Evolutionary conservation across 2,113 vertebrate genomes (phyloP).

Genomic region (Oncorhynchus clarkii): DNA sequence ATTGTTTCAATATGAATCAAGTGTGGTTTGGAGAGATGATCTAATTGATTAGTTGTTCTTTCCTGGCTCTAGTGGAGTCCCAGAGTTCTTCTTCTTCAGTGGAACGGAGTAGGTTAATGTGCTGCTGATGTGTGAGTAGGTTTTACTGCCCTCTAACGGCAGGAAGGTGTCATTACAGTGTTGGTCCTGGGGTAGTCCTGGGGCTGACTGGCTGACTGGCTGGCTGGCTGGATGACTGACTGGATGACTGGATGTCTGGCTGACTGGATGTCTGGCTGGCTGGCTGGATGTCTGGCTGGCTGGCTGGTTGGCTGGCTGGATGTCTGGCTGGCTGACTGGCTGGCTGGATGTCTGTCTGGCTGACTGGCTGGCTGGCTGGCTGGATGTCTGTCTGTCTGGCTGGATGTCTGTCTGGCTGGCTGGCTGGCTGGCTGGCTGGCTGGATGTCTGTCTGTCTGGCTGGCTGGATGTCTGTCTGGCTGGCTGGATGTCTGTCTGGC

Average conservation of each 20-base stretch:
- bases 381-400: too few relatives aligned
- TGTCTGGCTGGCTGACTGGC: too few relatives aligned
- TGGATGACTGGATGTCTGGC: too few relatives aligned
- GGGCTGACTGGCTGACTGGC: too few relatives aligned
- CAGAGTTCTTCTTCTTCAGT: background rate
- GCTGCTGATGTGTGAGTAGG: conserved; percentile 38
- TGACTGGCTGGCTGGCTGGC: too few relatives aligned
- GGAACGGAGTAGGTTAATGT: background rate
- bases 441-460: fast-evolving
- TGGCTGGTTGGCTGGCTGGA: fast-evolving
- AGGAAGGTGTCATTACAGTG: conserved; percentile 60
- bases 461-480: too few relatives aligned
- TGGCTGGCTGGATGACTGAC: too few relatives aligned
- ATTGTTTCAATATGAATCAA: too few relatives aligned
- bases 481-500: too few relatives aligned
- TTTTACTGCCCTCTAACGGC: conserved; percentile 71
- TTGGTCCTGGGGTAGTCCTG: background rate
- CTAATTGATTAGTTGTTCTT: background rate
- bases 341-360: too few relatives aligned
- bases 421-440: too few relatives aligned
- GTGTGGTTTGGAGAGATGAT: too few relatives aligned
- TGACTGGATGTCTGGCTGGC: fast-evolving
- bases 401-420: fast-evolving
- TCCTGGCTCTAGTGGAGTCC: background rate
- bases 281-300: fast-evolving